Evolutionary conservation across 1,140 invertebrate species (phyloP).

Genomic region (Mya arenaria): DNA sequence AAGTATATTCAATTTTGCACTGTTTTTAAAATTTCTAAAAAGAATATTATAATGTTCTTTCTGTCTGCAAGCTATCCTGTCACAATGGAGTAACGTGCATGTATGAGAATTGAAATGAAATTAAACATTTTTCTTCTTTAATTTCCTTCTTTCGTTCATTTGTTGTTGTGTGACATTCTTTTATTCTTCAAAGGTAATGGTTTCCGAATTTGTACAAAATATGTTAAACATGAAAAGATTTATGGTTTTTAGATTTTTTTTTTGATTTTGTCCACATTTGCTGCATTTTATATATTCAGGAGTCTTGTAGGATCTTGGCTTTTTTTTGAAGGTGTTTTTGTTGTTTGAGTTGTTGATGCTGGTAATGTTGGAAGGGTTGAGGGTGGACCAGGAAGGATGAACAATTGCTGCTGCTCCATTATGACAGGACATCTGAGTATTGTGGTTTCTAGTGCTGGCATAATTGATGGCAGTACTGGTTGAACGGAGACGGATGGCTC

Average conservation of each 20-base stretch:
- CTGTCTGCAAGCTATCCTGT: not conserved
- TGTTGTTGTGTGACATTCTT: not conserved
- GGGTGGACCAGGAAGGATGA: constrained; percentile 1
- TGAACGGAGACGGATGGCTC: no score
- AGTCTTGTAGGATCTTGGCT: constrained; percentile 6
- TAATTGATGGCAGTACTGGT: not conserved
- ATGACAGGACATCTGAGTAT: constrained; percentile 11
- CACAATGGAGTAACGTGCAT: no score
- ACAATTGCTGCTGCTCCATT: constrained; percentile 17
- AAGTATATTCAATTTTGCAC: no score
- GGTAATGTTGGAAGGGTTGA: not conserved
- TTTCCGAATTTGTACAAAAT: not conserved
- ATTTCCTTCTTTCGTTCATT: constrained; percentile 21
- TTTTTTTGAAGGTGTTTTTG: constrained; percentile 4
- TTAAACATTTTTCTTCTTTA: not conserved
- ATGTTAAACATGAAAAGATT: constrained; percentile 2
- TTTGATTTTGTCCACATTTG: constrained; percentile 15
- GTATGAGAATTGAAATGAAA: not conserved
- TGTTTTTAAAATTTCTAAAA: not conserved
- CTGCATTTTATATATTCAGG: constrained; percentile 5
- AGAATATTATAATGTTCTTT: not conserved
- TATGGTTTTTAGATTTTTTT: not conserved
- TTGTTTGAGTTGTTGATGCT: not conserved
- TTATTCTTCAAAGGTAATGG: constrained; percentile 1
- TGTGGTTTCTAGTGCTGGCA: not conserved